A percentile compares a stretch with the other conserved stretches of the same genome.
Evolutionary conservation across 2,113 vertebrate genomes (phyloP).

Genomic region (Hyperoodon ampullatus): DNA sequence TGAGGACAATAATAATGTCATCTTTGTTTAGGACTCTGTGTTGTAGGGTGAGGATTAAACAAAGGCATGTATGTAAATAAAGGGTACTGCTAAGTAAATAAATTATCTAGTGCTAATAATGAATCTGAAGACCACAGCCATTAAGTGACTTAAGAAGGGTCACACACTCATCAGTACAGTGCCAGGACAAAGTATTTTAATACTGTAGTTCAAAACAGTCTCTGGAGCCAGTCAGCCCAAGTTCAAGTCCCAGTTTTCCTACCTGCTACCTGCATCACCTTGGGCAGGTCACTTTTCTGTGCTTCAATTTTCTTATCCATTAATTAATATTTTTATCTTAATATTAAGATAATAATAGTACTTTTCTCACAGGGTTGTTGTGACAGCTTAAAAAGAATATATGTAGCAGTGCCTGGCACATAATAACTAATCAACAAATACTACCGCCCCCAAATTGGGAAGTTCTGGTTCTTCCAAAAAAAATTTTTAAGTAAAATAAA

Average conservation of each 20-base stretch:
- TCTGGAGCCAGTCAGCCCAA: neutral
- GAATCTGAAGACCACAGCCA: slow-evolving; percentile 1
- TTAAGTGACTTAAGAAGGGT: neutral
- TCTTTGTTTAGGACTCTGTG: neutral
- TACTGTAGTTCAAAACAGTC: neutral
- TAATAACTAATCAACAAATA: slow-evolving; percentile 8
- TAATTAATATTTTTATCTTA: neutral
- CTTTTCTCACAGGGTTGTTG: neutral
- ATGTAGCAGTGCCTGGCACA: neutral
- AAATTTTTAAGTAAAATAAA: slow-evolving; percentile 32
- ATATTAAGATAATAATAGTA: neutral
- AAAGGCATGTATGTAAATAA: neutral
- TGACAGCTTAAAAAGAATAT: slow-evolving; percentile 2
- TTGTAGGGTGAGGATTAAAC: neutral
- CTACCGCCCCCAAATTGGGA: neutral
- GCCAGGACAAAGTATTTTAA: neutral
- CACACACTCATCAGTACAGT: neutral
- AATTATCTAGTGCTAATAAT: neutral
- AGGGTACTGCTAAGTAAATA: neutral
- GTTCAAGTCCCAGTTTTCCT: neutral
- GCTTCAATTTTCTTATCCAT: neutral
- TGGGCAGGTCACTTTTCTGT: neutral
- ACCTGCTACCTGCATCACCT: neutral
- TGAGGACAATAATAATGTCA: neutral
- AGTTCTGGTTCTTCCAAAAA: slow-evolving; percentile 13